Conservation (phyloP, 1,140 invertebrate species). For the Tribolium madens region DNA sequence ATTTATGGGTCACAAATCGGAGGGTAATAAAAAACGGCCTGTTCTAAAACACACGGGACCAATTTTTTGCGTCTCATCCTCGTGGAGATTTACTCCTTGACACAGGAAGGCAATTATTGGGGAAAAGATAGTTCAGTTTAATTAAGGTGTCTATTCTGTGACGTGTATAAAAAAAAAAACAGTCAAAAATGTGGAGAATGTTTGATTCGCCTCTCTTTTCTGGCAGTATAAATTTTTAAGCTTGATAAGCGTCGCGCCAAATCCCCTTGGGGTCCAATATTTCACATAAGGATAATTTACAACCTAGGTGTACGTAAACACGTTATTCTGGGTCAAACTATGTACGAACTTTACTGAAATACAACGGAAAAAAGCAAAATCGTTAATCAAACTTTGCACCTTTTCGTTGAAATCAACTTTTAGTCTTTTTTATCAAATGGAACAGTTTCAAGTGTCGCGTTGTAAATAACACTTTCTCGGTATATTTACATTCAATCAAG, state of each 20-base stretch:
- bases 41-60: neutral
- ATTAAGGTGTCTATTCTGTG: conserved; percentile 8
- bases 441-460: neutral
- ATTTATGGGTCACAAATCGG: conserved; percentile 14
- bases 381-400: neutral
- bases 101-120: conserved; percentile 24
- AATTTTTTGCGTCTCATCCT: neutral
- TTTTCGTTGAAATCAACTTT: neutral
- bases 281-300: neutral
- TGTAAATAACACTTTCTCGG: neutral
- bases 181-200: neutral
- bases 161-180: neutral
- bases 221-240: neutral
- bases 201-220: too few species aligned
- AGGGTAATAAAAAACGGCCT: neutral
- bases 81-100: neutral
- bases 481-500: neutral
- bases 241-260: neutral
- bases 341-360: neutral
- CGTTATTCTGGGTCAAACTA: neutral
- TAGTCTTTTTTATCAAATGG: neutral
- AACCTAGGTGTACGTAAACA: neutral
- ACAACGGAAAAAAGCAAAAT: neutral
- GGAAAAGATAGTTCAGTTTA: neutral
- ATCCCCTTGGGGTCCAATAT: neutral